Conservation (phyloP, 1,140 invertebrate genomes). For the Pteromalus puparum region DNA sequence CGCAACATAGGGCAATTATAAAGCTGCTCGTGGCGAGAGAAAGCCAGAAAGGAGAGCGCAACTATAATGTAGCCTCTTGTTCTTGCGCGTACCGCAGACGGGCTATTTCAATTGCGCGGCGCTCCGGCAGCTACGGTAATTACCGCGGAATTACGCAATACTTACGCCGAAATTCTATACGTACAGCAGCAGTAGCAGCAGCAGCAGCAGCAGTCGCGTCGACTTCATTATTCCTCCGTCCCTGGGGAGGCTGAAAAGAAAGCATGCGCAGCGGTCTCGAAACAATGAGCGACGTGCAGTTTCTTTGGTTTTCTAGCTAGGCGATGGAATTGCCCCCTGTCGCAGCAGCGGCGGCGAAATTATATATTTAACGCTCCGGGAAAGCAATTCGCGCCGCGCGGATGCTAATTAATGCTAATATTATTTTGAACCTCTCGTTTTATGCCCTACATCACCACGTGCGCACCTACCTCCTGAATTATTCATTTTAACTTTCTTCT, state of each 20-base stretch:
- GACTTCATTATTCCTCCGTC: slow-evolving; percentile 65
- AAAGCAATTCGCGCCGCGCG: neutral
- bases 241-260: neutral
- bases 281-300: neutral
- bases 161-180: slow-evolving; percentile 69
- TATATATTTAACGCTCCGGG: neutral
- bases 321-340: neutral
- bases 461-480: neutral
- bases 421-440: neutral
- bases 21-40: neutral
- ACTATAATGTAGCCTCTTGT: neutral
- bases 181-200: slow-evolving; percentile 58
- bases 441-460: neutral
- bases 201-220: slow-evolving; percentile 54
- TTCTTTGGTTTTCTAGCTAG: neutral
- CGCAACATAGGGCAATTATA: slow-evolving; percentile 31
- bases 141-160: slow-evolving; percentile 68
- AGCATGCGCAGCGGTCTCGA: neutral
- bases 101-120: slow-evolving; percentile 67
- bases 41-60: neutral
- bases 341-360: neutral
- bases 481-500: neutral
- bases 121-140: slow-evolving; percentile 60
- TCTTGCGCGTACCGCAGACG: slow-evolving; percentile 48
- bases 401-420: slow-evolving; percentile 4